phyloP scores from a whole-genome alignment of 2,888 invertebrate genomes.

The Meteorus colon region DNA sequence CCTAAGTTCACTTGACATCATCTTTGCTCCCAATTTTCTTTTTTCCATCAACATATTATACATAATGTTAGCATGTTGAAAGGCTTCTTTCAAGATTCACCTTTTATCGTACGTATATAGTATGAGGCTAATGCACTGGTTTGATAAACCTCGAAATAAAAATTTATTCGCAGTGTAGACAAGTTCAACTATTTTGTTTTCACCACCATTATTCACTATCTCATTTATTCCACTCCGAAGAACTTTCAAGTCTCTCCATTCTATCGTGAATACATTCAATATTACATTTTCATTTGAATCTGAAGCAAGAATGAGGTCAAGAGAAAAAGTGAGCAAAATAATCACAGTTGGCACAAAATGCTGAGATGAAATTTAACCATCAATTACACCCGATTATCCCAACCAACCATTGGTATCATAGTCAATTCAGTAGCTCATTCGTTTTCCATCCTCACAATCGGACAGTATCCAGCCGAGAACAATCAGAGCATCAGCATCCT shows the following conservation, averaged over 20 bases:
- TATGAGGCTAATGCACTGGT: not conserved
- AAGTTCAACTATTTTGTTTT: slow-evolving; percentile 7
- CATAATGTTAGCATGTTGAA: slow-evolving; percentile 47
- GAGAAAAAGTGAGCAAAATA: not conserved
- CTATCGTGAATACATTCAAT: not conserved
- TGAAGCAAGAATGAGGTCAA: not conserved
- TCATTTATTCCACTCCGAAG: slow-evolving; percentile 42
- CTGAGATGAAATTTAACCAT: slow-evolving; percentile 49
- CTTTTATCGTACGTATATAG: too few relatives aligned
- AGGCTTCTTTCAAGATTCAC: slow-evolving; percentile 44
- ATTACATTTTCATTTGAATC: slow-evolving; percentile 2
- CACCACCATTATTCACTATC: slow-evolving; percentile 16
- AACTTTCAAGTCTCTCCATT: not conserved
- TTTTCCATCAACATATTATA: slow-evolving; percentile 10
- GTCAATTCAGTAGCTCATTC: slow-evolving; percentile 26
- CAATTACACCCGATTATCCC: slow-evolving; percentile 52
- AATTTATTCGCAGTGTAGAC: not conserved
- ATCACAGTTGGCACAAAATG: slow-evolving; percentile 2
- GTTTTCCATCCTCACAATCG: slow-evolving; percentile 37
- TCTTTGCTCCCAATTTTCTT: slow-evolving; percentile 1
- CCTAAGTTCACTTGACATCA: not conserved
- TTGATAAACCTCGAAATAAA: not conserved
- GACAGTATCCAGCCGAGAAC: slow-evolving; percentile 86
- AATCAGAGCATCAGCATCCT: slow-evolving; percentile 87
- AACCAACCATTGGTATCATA: slow-evolving; percentile 34